phyloP scores from a whole-genome alignment of 2,888 invertebrate species.

The Dicyrtoma fusca region DNA sequence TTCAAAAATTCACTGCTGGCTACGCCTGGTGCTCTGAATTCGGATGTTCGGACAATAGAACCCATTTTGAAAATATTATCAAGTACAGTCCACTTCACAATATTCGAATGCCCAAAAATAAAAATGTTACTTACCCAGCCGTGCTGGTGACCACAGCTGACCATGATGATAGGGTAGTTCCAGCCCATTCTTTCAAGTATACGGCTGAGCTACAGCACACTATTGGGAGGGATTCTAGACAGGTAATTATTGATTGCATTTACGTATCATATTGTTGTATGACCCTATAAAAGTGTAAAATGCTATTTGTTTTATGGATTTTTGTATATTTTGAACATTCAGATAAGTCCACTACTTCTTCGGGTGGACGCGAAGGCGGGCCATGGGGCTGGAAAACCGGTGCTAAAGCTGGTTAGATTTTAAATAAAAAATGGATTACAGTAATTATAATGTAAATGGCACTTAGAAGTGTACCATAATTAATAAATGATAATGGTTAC shows the following conservation, averaged over 20 bases:
- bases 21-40: constrained; percentile 96
- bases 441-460: neutral
- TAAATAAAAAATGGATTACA: neutral
- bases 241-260: constrained; percentile 57
- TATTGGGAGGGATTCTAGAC: constrained; percentile 59
- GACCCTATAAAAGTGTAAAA: neutral
- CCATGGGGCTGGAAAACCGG: constrained; percentile 67
- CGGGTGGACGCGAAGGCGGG: constrained; percentile 66
- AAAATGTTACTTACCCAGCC: constrained; percentile 77
- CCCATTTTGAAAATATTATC: constrained; percentile 81
- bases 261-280: neutral
- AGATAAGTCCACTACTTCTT: constrained; percentile 64
- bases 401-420: constrained; percentile 61
- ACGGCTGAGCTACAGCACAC: constrained; percentile 64
- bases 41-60: constrained; percentile 80
- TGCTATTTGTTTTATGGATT: neutral
- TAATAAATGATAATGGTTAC: no score
- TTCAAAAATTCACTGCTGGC: constrained; percentile 97
- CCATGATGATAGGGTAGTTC: constrained; percentile 88
- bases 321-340: constrained; percentile 38
- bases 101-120: constrained; percentile 68
- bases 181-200: constrained; percentile 66
- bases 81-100: constrained; percentile 95
- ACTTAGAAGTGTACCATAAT: neutral
- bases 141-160: constrained; percentile 92